phyloP scores from a whole-genome alignment of 1,140 invertebrate genomes.

The Calephelis nemesis region DNA sequence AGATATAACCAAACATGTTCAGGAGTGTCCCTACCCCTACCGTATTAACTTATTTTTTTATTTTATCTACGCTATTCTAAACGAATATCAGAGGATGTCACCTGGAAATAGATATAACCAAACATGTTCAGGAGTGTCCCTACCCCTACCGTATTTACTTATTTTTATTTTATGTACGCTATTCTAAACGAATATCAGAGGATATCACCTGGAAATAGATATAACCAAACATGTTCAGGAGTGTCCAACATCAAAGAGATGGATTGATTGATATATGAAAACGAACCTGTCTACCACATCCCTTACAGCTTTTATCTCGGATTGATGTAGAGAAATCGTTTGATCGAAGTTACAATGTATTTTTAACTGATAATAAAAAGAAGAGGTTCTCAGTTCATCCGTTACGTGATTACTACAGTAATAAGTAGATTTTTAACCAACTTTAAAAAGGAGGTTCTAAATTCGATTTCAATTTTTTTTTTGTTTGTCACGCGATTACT shows the following conservation, averaged over 20 bases:
- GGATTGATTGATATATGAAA: conserved; percentile 1
- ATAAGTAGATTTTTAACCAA: too few relatives aligned
- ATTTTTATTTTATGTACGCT: too few relatives aligned
- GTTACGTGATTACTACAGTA: too few relatives aligned
- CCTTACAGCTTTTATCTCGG: conserved; percentile 6
- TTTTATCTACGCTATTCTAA: too few relatives aligned
- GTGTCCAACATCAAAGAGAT: conserved; percentile 5
- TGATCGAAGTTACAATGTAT: not conserved
- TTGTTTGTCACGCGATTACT: too few relatives aligned
- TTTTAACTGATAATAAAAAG: too few relatives aligned
- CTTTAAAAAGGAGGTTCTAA: too few relatives aligned
- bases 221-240: not conserved
- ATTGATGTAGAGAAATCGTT: conserved; percentile 8
- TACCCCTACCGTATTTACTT: too few relatives aligned
- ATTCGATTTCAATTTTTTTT: too few relatives aligned
- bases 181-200: not conserved
- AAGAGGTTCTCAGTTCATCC: too few relatives aligned
- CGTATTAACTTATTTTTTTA: too few relatives aligned
- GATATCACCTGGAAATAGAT: not conserved
- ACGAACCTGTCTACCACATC: not conserved
- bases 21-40: not conserved
- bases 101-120: conserved; percentile 1
- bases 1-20: not conserved
- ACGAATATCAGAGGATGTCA: not conserved
- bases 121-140: not conserved